Evolutionary conservation across 2,113 vertebrate species (phyloP).

Genomic region (Alethe castanea): DNA sequence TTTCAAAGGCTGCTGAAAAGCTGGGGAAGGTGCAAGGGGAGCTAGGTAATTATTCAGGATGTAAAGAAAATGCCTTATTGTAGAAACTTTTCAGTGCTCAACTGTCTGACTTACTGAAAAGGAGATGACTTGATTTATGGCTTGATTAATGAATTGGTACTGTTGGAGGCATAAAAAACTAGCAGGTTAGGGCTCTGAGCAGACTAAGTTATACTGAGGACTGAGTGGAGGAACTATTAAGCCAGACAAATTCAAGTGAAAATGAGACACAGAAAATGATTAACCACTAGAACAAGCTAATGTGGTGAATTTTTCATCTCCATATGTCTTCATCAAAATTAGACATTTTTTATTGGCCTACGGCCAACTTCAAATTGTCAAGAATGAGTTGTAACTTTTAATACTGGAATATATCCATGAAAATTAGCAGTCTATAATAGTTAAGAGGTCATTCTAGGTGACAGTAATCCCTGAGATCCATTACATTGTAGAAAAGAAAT

Average conservation of each 20-base stretch:
- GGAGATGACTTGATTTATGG: background rate
- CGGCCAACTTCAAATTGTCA: background rate
- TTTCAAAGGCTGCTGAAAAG: slow-evolving; percentile 19
- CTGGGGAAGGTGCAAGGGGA: background rate
- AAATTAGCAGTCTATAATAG: background rate
- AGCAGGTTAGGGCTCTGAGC: background rate
- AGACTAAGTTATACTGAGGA: background rate
- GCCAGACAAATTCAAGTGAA: slow-evolving; percentile 35
- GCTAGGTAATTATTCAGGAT: background rate
- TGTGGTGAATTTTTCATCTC: slow-evolving; percentile 7
- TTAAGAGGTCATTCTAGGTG: background rate
- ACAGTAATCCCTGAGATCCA: background rate
- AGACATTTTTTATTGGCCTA: background rate
- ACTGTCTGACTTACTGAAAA: background rate
- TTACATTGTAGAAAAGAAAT: background rate
- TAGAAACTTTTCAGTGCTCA: background rate
- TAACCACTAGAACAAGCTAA: slow-evolving; percentile 2
- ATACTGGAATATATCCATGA: background rate
- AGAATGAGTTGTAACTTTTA: background rate
- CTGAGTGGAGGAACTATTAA: background rate
- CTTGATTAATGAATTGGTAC: slow-evolving; percentile 25
- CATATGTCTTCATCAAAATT: background rate
- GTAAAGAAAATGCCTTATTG: background rate
- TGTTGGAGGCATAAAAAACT: background rate
- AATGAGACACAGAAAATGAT: slow-evolving; percentile 4